Evolutionary conservation across 2,888 invertebrate species (phyloP).

Genomic region (Ctenicera cuprea): DNA sequence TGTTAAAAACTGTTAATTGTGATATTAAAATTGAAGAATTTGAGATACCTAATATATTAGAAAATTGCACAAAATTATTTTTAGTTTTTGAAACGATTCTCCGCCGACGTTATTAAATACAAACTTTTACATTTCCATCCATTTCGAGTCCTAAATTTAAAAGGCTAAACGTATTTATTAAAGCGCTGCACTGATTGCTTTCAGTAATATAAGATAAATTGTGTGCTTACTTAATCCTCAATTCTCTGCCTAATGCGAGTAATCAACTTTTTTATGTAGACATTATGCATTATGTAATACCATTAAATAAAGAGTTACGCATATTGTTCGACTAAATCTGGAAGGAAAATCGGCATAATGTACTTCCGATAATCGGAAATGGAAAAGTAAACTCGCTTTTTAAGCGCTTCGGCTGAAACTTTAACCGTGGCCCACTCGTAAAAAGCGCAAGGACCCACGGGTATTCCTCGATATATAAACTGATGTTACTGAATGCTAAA

Average conservation of each 20-base stretch:
- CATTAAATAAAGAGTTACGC: conserved; percentile 9
- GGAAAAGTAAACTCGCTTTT: conserved; percentile 33
- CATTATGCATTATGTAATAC: conserved; percentile 13
- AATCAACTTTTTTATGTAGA: conserved; percentile 16
- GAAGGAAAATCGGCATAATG: conserved; percentile 31
- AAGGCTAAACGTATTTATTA: neutral
- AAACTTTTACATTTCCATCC: no score
- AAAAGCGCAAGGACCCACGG: conserved; percentile 26
- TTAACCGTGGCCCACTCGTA: conserved; percentile 22
- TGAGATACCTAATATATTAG: no score
- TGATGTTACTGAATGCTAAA: neutral
- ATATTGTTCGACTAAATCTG: conserved; percentile 31
- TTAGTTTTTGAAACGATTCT: no score
- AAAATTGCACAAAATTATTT: no score
- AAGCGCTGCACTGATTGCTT: neutral
- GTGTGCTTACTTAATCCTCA: neutral
- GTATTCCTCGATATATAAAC: conserved; percentile 10
- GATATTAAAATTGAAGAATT: no score
- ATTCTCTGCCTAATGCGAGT: conserved; percentile 12
- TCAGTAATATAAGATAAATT: neutral
- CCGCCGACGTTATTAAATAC: no score
- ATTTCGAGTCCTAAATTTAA: neutral
- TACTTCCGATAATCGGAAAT: conserved; percentile 36
- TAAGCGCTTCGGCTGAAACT: conserved; percentile 13
- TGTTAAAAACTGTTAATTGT: no score